A percentile compares a stretch with the other conserved stretches of the same genome.
These are phyloP conservation scores for Rousettus madagascariensis DNA, from an alignment of 2,797 vertebrate species.

Conservation along the genomic window DNA sequence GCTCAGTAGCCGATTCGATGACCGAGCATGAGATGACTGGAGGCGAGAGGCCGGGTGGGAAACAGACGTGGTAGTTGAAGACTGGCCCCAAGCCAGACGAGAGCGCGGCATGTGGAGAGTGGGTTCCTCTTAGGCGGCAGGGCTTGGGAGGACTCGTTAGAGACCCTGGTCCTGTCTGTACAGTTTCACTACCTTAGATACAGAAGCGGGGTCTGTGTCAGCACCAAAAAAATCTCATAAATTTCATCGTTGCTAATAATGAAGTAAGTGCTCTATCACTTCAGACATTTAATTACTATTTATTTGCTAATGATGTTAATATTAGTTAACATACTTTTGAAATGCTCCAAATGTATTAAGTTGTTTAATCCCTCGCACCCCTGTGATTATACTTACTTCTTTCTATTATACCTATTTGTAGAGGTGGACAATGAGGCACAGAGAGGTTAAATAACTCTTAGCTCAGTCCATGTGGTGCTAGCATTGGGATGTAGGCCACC, in stretches of 20 bases:
- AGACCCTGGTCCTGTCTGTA: neutral
- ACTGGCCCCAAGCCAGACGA: neutral
- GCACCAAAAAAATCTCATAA: neutral
- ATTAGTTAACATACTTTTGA: neutral
- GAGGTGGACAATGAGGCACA: neutral
- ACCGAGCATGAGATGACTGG: neutral
- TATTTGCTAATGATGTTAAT: neutral
- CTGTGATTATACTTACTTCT: neutral
- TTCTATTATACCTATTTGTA: neutral
- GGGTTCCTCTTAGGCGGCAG: neutral
- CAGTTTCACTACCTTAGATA: neutral
- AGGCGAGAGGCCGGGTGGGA: neutral
- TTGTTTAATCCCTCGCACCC: neutral
- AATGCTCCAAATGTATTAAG: neutral
- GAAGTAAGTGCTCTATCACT: neutral
- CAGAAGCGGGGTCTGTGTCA: neutral
- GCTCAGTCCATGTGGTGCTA: neutral
- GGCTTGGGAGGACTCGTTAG: neutral
- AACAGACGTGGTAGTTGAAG: neutral
- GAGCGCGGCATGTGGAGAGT: no score
- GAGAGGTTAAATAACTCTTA: no score
- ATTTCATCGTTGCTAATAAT: neutral
- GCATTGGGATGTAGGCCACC: neutral
- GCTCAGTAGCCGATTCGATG: neutral
- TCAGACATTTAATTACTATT: neutral